Conservation (phyloP, 2,888 invertebrate species). For the Anthrax anthrax region DNA sequence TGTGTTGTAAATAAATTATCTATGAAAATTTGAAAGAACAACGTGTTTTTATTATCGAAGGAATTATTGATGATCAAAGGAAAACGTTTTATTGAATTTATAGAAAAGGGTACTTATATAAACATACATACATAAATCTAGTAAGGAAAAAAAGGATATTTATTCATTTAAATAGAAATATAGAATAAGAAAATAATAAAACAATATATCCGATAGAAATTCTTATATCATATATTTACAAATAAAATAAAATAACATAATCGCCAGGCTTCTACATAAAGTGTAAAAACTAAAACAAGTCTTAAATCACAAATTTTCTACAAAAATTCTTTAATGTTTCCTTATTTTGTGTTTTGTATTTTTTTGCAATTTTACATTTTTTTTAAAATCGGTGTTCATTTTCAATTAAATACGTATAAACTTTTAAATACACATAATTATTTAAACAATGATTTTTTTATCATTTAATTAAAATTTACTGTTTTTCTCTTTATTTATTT, state of each 20-base stretch:
- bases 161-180: too few species aligned
- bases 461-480: too few species aligned
- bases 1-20: constrained; percentile 8
- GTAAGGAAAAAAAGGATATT: too few species aligned
- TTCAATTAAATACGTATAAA: background rate
- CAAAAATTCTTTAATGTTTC: constrained; percentile 3
- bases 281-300: constrained; percentile 10
- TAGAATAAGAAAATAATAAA: too few species aligned
- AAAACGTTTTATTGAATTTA: too few species aligned
- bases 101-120: too few species aligned
- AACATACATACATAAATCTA: too few species aligned
- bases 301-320: constrained; percentile 12
- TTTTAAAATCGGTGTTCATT: background rate
- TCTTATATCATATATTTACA: constrained; percentile 5
- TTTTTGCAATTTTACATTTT: background rate
- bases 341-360: background rate
- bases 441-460: too few species aligned
- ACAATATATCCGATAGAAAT: background rate
- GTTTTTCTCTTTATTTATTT: background rate
- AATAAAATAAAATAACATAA: constrained; percentile 7
- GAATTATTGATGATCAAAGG: too few species aligned
- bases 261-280: constrained; percentile 4
- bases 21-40: too few species aligned
- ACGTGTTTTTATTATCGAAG: too few species aligned
- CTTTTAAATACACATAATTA: too few species aligned